These are phyloP conservation scores for Lucinisca nassula DNA, from an alignment of 2,888 invertebrate genomes.

Conservation along the genomic window DNA sequence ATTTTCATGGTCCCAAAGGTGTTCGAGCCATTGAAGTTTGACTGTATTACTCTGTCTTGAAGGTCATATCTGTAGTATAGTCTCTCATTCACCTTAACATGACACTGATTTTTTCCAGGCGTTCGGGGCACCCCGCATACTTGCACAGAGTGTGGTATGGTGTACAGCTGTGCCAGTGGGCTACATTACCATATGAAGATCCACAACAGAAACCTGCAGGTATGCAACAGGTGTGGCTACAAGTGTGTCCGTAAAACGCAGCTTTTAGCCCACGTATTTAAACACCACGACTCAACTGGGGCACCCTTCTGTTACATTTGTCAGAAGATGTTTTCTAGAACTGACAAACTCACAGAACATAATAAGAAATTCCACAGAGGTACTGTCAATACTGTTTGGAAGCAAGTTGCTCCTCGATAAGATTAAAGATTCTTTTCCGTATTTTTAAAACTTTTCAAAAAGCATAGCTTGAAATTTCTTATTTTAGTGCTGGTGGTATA, in stretches of 20 bases:
- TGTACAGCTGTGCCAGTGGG: constrained; percentile 8
- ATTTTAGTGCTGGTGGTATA: no score
- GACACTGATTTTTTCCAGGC: no score
- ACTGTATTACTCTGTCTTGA: no score
- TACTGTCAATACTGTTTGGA: background rate
- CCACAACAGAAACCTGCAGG: constrained; percentile 5
- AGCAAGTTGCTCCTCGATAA: background rate
- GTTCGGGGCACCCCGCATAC: background rate
- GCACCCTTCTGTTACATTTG: background rate
- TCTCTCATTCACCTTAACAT: no score
- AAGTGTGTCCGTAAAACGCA: background rate
- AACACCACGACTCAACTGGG: background rate
- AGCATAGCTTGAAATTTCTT: no score
- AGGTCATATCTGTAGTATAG: no score
- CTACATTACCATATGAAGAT: constrained; percentile 8
- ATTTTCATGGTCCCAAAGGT: no score
- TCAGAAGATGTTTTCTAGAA: background rate
- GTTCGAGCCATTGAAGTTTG: no score
- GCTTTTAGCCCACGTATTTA: background rate
- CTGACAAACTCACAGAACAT: background rate
- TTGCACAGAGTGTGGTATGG: background rate
- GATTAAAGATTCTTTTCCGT: no score
- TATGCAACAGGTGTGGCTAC: background rate
- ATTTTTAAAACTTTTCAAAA: no score
- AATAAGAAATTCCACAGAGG: background rate